Evolutionary conservation across 2,113 vertebrate genomes (phyloP).

Genomic region (Macrotis lagotis): DNA sequence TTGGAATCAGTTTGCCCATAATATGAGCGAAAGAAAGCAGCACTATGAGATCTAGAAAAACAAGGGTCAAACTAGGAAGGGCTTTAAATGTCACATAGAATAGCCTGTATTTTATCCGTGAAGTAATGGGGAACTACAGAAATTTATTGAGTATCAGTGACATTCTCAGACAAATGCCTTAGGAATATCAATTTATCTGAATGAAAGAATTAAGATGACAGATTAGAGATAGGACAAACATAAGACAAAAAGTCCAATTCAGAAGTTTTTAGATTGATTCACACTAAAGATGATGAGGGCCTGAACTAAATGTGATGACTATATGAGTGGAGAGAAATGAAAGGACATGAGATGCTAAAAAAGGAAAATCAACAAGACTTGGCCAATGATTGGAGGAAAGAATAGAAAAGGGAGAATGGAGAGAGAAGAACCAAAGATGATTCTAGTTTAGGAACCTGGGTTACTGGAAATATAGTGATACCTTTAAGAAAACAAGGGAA

Average conservation of each 20-base stretch:
- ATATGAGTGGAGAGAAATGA: not conserved
- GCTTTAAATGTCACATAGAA: not conserved
- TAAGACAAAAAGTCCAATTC: not conserved
- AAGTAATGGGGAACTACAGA: not conserved
- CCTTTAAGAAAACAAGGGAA: too few species aligned
- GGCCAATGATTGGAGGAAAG: not conserved
- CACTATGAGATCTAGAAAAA: not conserved
- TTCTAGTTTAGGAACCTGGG: not conserved
- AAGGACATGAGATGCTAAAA: not conserved
- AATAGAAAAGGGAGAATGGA: not conserved
- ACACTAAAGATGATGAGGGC: not conserved
- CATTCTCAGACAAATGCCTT: not conserved
- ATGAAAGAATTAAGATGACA: not conserved
- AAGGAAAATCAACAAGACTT: not conserved
- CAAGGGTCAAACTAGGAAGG: not conserved
- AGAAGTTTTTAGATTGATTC: not conserved
- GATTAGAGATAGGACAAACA: not conserved
- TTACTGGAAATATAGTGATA: not conserved
- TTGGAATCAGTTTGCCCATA: not conserved
- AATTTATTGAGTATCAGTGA: not conserved
- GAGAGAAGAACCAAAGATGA: not conserved
- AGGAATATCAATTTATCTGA: not conserved
- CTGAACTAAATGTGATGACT: not conserved
- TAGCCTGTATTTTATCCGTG: not conserved
- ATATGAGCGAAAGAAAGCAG: not conserved